Evolutionary conservation across 2,113 vertebrate species (phyloP), one percentile per base, ranked within the genome.

Genomic region (Ailurus styani): DNA sequence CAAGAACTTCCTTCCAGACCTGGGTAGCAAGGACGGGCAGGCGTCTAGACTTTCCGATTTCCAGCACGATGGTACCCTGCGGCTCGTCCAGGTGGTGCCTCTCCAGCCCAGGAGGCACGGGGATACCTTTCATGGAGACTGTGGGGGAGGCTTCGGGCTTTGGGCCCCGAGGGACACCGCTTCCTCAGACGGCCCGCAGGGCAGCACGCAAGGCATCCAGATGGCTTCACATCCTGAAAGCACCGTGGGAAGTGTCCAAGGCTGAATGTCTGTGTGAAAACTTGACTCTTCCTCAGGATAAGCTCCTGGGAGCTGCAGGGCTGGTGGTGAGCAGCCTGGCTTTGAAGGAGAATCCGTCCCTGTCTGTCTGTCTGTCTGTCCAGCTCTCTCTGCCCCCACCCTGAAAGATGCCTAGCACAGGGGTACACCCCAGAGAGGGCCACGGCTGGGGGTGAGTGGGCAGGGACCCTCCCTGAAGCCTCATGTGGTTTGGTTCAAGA

Each of bases 201-300:
- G 34, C 0, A 3, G 45, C 29, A 4, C 0, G 2, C 0, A 15
- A 2, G 37, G 34, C 0, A 0, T 3, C 2, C 20, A 0, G 14
- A 13, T 27, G 1, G 9, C 9, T 40, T 23, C 0, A 10, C 0
- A 25, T 21, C 18, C 13, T 8, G 6, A 25, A 2, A 8, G 11
- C 0, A 1, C 72, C 0, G 0, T 2, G 42, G 84, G 72, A n/a
- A 10, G 12, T 25, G 5, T 7, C 87, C 10, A 5, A 2, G 12
- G 50, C 68, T 3, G 1, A 45, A 34, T 0, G 1, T 17, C 0
- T 0, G 20, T 25, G 50, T 1, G 9, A 11, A 37, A 55, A 21
- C 40, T 60, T 3, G 0, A 0, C 2, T 2, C 5, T 3, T 50
- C 20, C 70, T 40, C 4, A 0, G 40, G 52, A 2, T 40, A 2